A percentile compares a stretch with the other conserved stretches of the same genome.
Conservation (phyloP, 1,140 invertebrate species). For the Zelostemma sp. region DNA sequence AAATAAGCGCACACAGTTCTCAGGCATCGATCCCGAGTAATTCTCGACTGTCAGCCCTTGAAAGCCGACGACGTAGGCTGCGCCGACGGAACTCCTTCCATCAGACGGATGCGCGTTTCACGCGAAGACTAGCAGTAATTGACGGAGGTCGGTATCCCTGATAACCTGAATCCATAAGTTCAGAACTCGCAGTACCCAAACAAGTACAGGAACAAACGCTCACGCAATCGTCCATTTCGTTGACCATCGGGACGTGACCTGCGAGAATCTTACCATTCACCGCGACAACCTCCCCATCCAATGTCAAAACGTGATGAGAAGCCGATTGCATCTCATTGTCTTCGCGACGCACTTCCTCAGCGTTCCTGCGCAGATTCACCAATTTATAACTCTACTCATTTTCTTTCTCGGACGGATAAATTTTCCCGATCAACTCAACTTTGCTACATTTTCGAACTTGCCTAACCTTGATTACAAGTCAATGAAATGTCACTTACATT, state of each 20-base stretch:
- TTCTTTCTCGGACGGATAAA: too few species aligned
- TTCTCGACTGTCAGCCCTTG: slow-evolving; percentile 60
- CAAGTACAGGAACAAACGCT: slow-evolving; percentile 83
- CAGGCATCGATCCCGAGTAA: slow-evolving; percentile 64
- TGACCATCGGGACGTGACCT: slow-evolving; percentile 71
- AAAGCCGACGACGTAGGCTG: slow-evolving; percentile 65
- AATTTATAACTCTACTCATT: not conserved
- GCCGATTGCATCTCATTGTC: slow-evolving; percentile 84
- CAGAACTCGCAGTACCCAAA: slow-evolving; percentile 64
- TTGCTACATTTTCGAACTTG: too few species aligned
- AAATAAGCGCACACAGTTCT: slow-evolving; percentile 24
- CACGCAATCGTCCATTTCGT: slow-evolving; percentile 73
- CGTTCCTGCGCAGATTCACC: slow-evolving; percentile 74
- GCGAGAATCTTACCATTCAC: slow-evolving; percentile 77
- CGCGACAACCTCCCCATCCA: slow-evolving; percentile 87
- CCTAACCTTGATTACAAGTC: too few species aligned
- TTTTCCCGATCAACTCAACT: too few species aligned
- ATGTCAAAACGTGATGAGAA: slow-evolving; percentile 80
- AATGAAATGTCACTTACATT: slow-evolving; percentile 73
- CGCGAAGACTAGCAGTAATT: slow-evolving; percentile 59
- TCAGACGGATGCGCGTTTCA: slow-evolving; percentile 69
- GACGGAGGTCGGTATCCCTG: slow-evolving; percentile 65
- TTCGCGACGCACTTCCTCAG: slow-evolving; percentile 88
- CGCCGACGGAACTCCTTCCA: slow-evolving; percentile 68
- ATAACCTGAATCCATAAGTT: slow-evolving; percentile 63